These are phyloP conservation scores for Nephrotoma guestfalica DNA, from an alignment of 2,888 invertebrate species.

Conservation along the genomic window DNA sequence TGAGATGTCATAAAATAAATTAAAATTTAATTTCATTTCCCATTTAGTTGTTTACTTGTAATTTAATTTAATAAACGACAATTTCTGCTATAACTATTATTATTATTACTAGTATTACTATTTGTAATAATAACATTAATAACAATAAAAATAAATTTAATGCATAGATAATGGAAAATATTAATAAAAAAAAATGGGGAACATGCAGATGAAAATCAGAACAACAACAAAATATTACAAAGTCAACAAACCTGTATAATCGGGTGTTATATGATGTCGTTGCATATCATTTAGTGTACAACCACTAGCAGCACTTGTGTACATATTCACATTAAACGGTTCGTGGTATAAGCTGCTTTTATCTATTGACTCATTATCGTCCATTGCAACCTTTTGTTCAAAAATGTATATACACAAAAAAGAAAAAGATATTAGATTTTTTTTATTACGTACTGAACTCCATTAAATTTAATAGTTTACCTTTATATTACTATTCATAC, in stretches of 20 bases:
- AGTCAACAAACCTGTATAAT: conserved; percentile 37
- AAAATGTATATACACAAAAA: background rate
- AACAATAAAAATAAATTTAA: background rate
- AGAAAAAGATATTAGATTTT: background rate
- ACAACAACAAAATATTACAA: background rate
- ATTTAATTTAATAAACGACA: background rate
- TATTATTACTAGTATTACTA: background rate
- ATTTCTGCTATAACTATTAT: background rate
- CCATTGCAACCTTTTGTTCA: conserved; percentile 26
- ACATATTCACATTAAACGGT: conserved; percentile 35
- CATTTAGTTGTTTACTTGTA: background rate
- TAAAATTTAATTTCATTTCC: background rate
- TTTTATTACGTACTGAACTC: background rate
- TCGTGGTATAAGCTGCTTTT: conserved; percentile 35
- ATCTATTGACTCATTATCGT: conserved; percentile 34
- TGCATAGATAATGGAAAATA: background rate
- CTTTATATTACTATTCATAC: conserved; percentile 33
- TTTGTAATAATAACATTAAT: background rate
- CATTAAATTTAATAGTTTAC: conserved; percentile 16
- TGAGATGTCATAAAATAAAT: background rate
- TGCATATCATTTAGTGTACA: conserved; percentile 34
- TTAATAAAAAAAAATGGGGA: background rate
- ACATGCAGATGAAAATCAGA: background rate
- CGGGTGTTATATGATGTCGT: conserved; percentile 37
- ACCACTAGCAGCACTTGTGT: conserved; percentile 33